Percentiles rank a stretch among this genome's conserved stretches.
Conservation (phyloP, 2,797 vertebrate species). For the Phataginus tricuspis region DNA sequence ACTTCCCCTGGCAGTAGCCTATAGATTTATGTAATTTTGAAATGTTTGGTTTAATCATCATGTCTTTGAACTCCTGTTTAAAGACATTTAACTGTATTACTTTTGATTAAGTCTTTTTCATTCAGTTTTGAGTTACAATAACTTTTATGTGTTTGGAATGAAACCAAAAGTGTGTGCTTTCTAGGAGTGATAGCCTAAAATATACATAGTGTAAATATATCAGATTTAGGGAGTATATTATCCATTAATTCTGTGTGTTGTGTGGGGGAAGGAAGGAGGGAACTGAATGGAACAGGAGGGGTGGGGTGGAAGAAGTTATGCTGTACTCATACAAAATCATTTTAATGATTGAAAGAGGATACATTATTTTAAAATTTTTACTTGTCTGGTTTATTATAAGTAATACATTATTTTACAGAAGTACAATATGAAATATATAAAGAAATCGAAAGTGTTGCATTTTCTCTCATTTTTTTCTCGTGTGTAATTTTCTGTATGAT, state of each 20-base stretch:
- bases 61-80: not conserved
- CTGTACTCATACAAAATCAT: not conserved
- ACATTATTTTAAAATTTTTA: slow-evolving; percentile 25
- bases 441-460: slow-evolving; percentile 3
- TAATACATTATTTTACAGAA: slow-evolving; percentile 7
- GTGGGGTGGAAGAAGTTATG: not conserved
- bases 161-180: slow-evolving; percentile 51
- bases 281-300: not conserved
- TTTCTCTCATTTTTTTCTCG: not conserved
- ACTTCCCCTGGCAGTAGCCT: not conserved
- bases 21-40: slow-evolving; percentile 48
- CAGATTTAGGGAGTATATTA: not conserved
- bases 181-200: slow-evolving; percentile 42
- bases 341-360: not conserved
- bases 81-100: slow-evolving; percentile 31
- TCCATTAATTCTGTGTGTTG: not conserved
- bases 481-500: slow-evolving; percentile 27
- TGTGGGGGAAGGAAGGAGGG: not conserved
- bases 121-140: slow-evolving; percentile 36
- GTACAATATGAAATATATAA: not conserved
- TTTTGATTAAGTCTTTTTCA: slow-evolving; percentile 52
- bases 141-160: slow-evolving; percentile 45
- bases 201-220: slow-evolving; percentile 2
- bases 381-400: slow-evolving; percentile 6
- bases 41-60: slow-evolving; percentile 54